Evolutionary conservation across 2,113 vertebrate genomes (phyloP).

Genomic region (Pedionomus torquatus): DNA sequence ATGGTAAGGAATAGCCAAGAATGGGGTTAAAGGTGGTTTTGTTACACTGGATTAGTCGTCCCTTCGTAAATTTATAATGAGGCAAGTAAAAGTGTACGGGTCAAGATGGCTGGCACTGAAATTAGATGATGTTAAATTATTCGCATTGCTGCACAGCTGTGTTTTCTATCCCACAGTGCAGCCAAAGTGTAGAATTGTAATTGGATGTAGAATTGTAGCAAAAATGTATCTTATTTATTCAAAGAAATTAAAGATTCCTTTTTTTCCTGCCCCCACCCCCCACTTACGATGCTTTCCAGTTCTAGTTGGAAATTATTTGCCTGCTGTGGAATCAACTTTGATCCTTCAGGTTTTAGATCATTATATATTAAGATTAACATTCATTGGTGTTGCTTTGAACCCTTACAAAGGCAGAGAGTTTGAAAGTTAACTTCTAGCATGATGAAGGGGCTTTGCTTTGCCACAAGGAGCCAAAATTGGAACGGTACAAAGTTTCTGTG

Average conservation of each 20-base stretch:
- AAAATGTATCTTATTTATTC: not conserved
- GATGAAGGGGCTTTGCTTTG: not conserved
- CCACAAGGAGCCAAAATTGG: not conserved
- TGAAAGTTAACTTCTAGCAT: not conserved
- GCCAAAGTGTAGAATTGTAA: not conserved
- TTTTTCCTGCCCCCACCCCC: accelerated
- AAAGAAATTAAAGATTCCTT: not conserved
- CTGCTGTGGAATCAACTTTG: not conserved
- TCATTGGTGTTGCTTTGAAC: not conserved
- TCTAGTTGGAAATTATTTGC: not conserved
- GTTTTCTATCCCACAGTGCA: not conserved
- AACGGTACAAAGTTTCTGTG: not conserved
- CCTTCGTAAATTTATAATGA: not conserved
- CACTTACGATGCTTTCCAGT: not conserved
- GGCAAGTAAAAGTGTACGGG: not conserved
- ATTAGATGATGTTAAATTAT: conserved; percentile 1
- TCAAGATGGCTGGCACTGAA: not conserved
- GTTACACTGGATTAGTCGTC: not conserved
- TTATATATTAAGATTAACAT: not conserved
- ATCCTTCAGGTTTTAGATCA: not conserved
- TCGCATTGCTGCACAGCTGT: not conserved
- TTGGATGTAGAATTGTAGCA: not conserved
- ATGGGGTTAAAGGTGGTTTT: not conserved
- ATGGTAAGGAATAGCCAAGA: not conserved
- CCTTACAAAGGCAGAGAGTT: not conserved